A percentile compares a stretch with the other conserved stretches of the same genome.
These are phyloP conservation scores for Caenorhabditis doughertyi DNA, from an alignment of 2,888 invertebrate genomes.

Conservation along the genomic window DNA sequence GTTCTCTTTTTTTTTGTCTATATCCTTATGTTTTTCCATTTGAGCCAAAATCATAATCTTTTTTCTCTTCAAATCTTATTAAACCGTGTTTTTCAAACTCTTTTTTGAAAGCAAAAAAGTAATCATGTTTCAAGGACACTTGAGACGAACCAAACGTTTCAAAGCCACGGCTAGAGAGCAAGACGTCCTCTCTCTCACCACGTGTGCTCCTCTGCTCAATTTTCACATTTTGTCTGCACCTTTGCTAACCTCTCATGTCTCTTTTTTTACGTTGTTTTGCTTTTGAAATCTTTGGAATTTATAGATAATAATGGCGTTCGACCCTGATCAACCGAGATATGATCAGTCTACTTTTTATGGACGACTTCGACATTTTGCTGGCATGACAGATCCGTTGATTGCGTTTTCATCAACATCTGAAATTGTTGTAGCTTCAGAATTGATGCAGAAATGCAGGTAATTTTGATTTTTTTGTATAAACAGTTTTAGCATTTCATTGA, in stretches of 20 bases:
- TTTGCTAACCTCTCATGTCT: background rate
- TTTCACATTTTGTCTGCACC: conserved; percentile 22
- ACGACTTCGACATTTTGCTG: conserved; percentile 93
- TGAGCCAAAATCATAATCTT: too few relatives aligned
- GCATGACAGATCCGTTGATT: conserved; percentile 94
- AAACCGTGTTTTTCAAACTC: background rate
- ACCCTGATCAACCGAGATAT: conserved; percentile 69
- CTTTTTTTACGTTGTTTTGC: background rate
- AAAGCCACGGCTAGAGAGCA: background rate
- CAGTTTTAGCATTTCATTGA: background rate
- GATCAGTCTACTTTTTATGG: conserved; percentile 88
- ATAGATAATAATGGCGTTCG: conserved; percentile 56
- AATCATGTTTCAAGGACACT: conserved; percentile 59
- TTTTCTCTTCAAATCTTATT: background rate
- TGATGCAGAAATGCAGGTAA: conserved; percentile 90
- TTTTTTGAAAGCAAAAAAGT: conserved; percentile 36
- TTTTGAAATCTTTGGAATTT: background rate
- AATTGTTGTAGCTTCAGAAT: conserved; percentile 89
- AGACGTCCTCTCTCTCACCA: conserved; percentile 23
- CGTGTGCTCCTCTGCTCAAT: conserved; percentile 35
- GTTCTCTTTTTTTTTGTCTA: too few relatives aligned
- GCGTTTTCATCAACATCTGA: conserved; percentile 87
- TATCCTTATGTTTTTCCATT: too few relatives aligned
- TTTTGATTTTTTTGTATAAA: background rate
- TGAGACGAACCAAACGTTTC: conserved; percentile 37